phyloP scores from a whole-genome alignment of 2,888 invertebrate species.

The Galerucella nymphaeae region DNA sequence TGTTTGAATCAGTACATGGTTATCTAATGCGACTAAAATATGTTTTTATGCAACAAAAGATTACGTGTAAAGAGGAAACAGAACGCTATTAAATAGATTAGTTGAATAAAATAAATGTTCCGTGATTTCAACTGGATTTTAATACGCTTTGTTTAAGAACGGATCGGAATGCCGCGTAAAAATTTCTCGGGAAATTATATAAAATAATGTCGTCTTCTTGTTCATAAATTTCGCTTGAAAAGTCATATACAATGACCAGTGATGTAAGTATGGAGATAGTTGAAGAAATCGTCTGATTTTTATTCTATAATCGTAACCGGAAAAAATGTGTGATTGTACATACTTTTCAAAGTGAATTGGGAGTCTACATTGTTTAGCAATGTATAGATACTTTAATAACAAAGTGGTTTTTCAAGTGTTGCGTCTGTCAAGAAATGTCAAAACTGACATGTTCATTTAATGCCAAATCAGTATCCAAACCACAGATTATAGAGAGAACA shows the following conservation, averaged over 20 bases:
- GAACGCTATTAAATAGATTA: background rate
- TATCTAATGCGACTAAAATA: too few species aligned
- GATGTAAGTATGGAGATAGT: background rate
- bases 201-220: background rate
- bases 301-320: background rate
- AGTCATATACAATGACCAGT: background rate
- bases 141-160: background rate
- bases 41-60: background rate
- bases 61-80: background rate
- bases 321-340: slow-evolving; percentile 4
- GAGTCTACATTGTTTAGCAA: too few species aligned
- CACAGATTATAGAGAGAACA: too few species aligned
- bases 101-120: background rate
- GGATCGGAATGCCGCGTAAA: background rate
- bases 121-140: background rate
- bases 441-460: too few species aligned
- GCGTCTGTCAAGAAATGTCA: too few species aligned
- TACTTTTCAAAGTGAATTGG: background rate
- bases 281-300: background rate
- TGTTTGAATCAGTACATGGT: too few species aligned
- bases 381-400: too few species aligned
- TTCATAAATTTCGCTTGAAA: slow-evolving; percentile 1
- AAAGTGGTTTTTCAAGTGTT: too few species aligned
- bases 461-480: too few species aligned
- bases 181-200: background rate